These are phyloP conservation scores for Coranthus polyacanthus DNA, from an alignment of 2,797 vertebrate species.

Conservation along the genomic window DNA sequence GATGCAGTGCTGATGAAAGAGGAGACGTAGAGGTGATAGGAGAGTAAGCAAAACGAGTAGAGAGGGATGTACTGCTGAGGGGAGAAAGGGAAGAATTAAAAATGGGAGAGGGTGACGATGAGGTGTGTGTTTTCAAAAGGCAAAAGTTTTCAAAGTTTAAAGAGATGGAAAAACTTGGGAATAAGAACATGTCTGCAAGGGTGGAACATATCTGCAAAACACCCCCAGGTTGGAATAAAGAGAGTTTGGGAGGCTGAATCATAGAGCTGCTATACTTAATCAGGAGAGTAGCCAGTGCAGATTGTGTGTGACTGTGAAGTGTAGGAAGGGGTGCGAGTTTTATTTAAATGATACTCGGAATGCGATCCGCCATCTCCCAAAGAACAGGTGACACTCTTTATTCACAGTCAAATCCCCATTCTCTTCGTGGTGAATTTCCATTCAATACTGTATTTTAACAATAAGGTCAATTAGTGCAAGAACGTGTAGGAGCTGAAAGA, in stretches of 20 bases:
- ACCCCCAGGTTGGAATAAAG: conserved; percentile 59
- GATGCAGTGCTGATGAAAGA: conserved; percentile 55
- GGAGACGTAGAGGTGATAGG: conserved; percentile 54
- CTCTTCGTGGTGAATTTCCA: too few species aligned
- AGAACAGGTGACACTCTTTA: conserved; percentile 14
- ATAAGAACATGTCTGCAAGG: conserved; percentile 34
- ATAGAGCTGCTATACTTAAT: conserved; percentile 45
- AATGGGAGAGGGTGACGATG: conserved; percentile 38
- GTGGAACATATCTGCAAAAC: conserved; percentile 53
- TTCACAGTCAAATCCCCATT: background rate
- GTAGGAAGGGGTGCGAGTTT: conserved; percentile 44
- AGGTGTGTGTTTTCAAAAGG: conserved; percentile 30
- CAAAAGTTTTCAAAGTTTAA: conserved; percentile 63
- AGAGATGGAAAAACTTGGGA: conserved; percentile 40
- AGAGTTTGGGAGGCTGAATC: conserved; percentile 52
- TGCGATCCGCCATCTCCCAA: conserved; percentile 17
- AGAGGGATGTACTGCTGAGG: conserved; percentile 39
- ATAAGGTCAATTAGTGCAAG: too few species aligned
- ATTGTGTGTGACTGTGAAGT: conserved; percentile 32
- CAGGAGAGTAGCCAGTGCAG: conserved; percentile 31
- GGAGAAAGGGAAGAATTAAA: conserved; percentile 44
- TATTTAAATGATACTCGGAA: conserved; percentile 41
- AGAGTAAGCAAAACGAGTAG: conserved; percentile 28
- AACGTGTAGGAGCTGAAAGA: too few species aligned
- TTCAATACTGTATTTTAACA: too few species aligned